phyloP scores from a whole-genome alignment of 2,113 vertebrate genomes.

The Scalopus aquaticus region DNA sequence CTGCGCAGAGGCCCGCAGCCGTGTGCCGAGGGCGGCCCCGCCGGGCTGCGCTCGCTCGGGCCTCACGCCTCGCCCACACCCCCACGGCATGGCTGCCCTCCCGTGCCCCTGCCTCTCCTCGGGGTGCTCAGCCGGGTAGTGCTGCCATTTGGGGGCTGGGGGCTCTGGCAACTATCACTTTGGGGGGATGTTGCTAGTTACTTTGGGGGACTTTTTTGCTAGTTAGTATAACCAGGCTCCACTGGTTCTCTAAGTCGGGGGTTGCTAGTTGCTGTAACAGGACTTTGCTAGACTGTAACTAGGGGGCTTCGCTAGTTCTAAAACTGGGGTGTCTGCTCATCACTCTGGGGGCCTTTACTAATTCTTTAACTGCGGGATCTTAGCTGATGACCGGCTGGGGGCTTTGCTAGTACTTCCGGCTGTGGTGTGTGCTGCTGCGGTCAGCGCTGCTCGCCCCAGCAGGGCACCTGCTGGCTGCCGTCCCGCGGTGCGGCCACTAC shows the following conservation, averaged over 20 bases:
- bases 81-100: not conserved
- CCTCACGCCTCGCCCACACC: not conserved
- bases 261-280: not conserved
- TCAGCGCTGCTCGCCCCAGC: no score
- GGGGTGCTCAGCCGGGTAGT: not conserved
- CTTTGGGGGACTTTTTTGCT: not conserved
- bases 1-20: no score
- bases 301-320: not conserved
- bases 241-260: no score
- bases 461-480: no score
- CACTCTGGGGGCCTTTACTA: no score
- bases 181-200: not conserved
- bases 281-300: not conserved
- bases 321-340: not conserved
- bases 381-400: no score
- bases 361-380: no score
- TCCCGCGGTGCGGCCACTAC: no score
- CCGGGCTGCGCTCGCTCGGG: not conserved
- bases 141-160: not conserved
- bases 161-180: not conserved
- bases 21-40: no score
- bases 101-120: accelerated
- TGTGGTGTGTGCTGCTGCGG: not conserved
- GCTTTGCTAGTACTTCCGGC: not conserved
- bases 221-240: accelerated